Percentiles rank a stretch among this genome's conserved stretches.
These are phyloP conservation scores for Salvelinus sp. DNA, from an alignment of 2,113 vertebrate species.

Conservation along the genomic window DNA sequence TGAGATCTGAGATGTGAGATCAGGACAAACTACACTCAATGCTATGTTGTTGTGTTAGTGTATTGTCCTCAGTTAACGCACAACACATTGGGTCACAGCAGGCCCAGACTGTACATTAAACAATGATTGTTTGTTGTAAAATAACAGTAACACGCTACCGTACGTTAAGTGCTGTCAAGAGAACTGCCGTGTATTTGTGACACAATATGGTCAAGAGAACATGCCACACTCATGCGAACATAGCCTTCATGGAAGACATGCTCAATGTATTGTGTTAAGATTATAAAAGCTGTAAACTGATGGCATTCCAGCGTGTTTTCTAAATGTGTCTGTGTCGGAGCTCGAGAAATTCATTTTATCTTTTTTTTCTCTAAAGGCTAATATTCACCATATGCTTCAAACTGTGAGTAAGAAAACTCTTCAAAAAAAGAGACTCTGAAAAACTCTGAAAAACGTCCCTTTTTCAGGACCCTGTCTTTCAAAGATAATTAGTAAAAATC, in stretches of 20 bases:
- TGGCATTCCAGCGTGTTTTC: background rate
- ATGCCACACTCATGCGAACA: background rate
- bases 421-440: too few species aligned
- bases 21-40: slow-evolving; percentile 44
- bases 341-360: background rate
- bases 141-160: slow-evolving; percentile 20
- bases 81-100: slow-evolving; percentile 33
- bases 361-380: background rate
- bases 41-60: slow-evolving; percentile 14
- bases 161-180: slow-evolving; percentile 8
- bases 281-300: background rate
- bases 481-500: too few species aligned
- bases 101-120: slow-evolving; percentile 15
- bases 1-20: slow-evolving; percentile 28
- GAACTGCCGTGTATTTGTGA: slow-evolving; percentile 1
- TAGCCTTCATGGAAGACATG: slow-evolving; percentile 12
- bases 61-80: slow-evolving; percentile 4
- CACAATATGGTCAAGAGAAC: too few species aligned
- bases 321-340: background rate
- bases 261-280: background rate
- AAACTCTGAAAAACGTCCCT: too few species aligned
- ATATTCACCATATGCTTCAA: background rate
- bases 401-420: background rate
- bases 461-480: too few species aligned
- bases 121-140: slow-evolving; percentile 40